These are phyloP conservation scores for Amiota minor DNA, from an alignment of 2,888 invertebrate species.

Conservation along the genomic window DNA sequence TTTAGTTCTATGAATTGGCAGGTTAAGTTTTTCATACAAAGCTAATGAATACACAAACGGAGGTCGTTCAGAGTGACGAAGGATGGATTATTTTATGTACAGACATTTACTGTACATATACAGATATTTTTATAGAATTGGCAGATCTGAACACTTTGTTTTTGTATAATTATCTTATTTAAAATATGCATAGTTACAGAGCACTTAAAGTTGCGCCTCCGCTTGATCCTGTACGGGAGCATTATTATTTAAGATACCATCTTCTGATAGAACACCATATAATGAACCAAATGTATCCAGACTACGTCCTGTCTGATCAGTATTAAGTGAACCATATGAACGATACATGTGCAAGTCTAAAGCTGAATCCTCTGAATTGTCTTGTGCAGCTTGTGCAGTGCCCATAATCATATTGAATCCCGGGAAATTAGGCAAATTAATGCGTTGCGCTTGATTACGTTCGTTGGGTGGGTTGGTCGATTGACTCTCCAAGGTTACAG, in stretches of 20 bases:
- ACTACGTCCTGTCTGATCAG: constrained; percentile 63
- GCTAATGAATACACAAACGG: constrained; percentile 12
- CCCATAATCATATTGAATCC: constrained; percentile 60
- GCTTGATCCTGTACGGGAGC: constrained; percentile 41
- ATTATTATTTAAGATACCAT: constrained; percentile 35
- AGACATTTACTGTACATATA: not conserved
- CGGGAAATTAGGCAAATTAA: constrained; percentile 65
- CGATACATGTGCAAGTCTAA: constrained; percentile 58
- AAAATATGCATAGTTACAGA: constrained; percentile 39
- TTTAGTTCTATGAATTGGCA: not conserved
- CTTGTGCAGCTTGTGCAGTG: constrained; percentile 55
- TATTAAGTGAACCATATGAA: constrained; percentile 62
- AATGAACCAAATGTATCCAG: constrained; percentile 65
- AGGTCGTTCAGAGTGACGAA: not conserved
- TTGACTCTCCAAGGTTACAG: constrained; percentile 56
- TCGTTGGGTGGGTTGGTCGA: constrained; percentile 28
- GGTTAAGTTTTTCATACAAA: constrained; percentile 4
- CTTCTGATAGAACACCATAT: constrained; percentile 52
- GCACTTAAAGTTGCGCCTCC: constrained; percentile 53
- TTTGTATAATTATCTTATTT: not conserved
- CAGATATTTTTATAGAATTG: not conserved
- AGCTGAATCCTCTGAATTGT: constrained; percentile 56
- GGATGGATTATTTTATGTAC: constrained; percentile 14
- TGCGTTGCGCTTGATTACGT: constrained; percentile 43
- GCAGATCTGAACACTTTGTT: constrained; percentile 45